Percentiles rank a stretch among this genome's conserved stretches.
Conservation (phyloP, 2,797 vertebrate species). For the Champsocephalus gunnari region DNA sequence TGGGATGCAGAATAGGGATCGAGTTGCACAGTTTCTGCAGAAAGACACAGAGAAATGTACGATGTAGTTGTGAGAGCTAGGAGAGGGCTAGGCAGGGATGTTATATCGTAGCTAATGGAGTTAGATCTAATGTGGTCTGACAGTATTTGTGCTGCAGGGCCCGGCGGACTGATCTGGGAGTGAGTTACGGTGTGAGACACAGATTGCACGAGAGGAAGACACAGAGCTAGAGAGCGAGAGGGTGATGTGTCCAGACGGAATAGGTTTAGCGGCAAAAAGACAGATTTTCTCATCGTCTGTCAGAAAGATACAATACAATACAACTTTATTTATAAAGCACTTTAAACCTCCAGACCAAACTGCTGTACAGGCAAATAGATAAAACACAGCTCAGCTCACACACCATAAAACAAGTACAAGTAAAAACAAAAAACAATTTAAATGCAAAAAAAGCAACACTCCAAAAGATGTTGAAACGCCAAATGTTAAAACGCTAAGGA, state of each 20-base stretch:
- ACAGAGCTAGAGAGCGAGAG: slow-evolving; percentile 12
- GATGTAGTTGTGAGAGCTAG: slow-evolving; percentile 26
- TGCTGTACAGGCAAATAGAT: no score
- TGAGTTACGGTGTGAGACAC: slow-evolving; percentile 31
- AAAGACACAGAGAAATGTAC: slow-evolving; percentile 27
- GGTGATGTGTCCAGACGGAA: slow-evolving; percentile 50
- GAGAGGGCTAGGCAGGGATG: slow-evolving; percentile 29
- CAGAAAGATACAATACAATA: background rate
- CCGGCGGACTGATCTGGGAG: slow-evolving; percentile 43
- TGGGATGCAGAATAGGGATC: slow-evolving; percentile 24
- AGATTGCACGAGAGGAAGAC: slow-evolving; percentile 33
- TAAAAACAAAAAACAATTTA: no score
- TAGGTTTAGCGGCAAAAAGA: slow-evolving; percentile 36
- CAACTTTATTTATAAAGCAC: no score
- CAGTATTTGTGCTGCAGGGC: slow-evolving; percentile 61
- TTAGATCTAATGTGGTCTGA: slow-evolving; percentile 56
- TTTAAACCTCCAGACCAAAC: no score
- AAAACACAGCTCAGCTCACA: no score
- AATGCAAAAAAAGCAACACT: no score
- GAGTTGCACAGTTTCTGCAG: slow-evolving; percentile 16
- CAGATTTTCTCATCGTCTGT: slow-evolving; percentile 25
- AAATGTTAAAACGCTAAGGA: no score
- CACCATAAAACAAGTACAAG: no score
- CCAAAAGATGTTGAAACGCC: no score
- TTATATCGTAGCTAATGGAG: slow-evolving; percentile 44